Percentiles rank a stretch among this genome's conserved stretches.
Conservation (phyloP, 92 coral and sea anemone species). For the Porites evermanni region DNA sequence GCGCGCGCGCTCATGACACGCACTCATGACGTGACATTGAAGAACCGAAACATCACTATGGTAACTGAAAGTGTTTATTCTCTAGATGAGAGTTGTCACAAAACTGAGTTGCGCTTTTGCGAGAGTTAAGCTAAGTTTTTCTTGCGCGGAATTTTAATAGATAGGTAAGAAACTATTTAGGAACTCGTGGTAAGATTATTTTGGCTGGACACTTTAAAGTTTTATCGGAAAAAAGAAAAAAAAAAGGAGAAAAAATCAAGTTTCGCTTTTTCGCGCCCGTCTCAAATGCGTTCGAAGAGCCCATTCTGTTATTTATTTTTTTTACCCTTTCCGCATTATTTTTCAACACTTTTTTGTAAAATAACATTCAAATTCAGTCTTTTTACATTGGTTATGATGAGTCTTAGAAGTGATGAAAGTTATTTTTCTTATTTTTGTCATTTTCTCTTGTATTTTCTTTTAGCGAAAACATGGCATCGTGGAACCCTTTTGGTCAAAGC, state of each 20-base stretch:
- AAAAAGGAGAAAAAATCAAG: neutral
- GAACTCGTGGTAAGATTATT: neutral
- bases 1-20: constrained; percentile 13
- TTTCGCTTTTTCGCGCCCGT: neutral
- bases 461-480: constrained; percentile 18
- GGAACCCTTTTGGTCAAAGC: constrained; percentile 8
- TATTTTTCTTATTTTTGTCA: too few relatives aligned
- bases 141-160: neutral
- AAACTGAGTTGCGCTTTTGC: neutral
- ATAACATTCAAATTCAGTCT: too few relatives aligned
- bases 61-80: constrained; percentile 45
- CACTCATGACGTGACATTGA: neutral
- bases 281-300: too few relatives aligned
- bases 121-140: neutral
- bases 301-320: neutral
- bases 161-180: neutral
- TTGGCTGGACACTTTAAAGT: neutral
- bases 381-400: too few relatives aligned
- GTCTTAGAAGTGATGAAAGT: too few relatives aligned
- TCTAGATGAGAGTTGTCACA: neutral
- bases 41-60: constrained; percentile 18
- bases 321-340: neutral
- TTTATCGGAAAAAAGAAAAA: neutral
- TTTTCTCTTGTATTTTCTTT: neutral
- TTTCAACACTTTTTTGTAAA: too few relatives aligned